A percentile compares a stretch with the other conserved stretches of the same genome.
Evolutionary conservation across 2,797 vertebrate species (phyloP).

Genomic region (Pyrocephalus nanus): DNA sequence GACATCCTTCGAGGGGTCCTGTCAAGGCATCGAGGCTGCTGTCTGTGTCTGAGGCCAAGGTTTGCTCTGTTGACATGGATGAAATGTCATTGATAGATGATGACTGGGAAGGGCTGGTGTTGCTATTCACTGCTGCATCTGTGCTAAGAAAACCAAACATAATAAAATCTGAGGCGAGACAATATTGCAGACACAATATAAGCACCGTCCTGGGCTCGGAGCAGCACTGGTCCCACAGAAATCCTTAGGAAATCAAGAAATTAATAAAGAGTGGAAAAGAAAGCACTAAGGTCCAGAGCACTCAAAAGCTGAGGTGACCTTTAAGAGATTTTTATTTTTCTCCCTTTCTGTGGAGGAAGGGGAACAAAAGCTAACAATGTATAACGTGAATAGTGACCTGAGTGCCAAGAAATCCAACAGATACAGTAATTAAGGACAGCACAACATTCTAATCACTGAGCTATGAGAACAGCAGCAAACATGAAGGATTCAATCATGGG

Average conservation of each 20-base stretch:
- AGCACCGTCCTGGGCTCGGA: neutral
- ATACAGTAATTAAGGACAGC: neutral
- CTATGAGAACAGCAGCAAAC: neutral
- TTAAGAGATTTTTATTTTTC: neutral
- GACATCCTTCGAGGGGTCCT: constrained; percentile 90
- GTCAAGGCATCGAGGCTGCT: constrained; percentile 96
- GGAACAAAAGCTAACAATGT: neutral
- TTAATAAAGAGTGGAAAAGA: neutral
- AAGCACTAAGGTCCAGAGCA: neutral
- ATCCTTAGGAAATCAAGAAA: neutral
- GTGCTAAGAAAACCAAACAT: constrained; percentile 80
- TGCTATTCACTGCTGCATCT: constrained; percentile 90
- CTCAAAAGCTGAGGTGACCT: neutral
- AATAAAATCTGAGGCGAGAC: constrained; percentile 79
- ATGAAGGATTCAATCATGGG: neutral
- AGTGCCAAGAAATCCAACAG: neutral
- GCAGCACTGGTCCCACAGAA: neutral
- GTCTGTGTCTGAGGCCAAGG: constrained; percentile 96
- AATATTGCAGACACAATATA: constrained; percentile 42
- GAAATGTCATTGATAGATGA: constrained; percentile 98
- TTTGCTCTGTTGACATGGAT: constrained; percentile 99
- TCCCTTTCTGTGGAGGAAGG: neutral
- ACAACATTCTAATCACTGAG: neutral
- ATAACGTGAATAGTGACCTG: neutral
- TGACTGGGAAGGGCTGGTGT: constrained; percentile 90